phyloP scores from a whole-genome alignment of 2,113 vertebrate genomes.

The Corythornis vintsioides region DNA sequence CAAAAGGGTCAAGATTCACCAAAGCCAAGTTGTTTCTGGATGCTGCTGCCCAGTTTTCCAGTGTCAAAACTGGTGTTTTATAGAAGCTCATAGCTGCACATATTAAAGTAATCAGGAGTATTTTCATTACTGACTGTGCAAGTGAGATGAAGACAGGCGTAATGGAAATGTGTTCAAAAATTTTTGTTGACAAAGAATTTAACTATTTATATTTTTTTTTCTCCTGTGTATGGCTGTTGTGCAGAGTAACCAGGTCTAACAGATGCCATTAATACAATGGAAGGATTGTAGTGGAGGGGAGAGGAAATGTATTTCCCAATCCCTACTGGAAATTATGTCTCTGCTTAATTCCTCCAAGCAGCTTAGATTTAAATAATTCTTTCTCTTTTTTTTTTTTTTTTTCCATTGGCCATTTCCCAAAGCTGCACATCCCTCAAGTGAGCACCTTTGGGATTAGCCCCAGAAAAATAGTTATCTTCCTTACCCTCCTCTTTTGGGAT shows the following conservation, averaged over 20 bases:
- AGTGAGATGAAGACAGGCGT: conserved; percentile 56
- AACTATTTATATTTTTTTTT: background rate
- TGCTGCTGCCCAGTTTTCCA: background rate
- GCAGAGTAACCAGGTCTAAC: conserved; percentile 23
- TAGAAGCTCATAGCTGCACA: conserved; percentile 14
- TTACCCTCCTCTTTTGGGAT: background rate
- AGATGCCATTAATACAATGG: conserved; percentile 52
- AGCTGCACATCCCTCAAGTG: background rate
- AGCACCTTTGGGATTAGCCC: background rate
- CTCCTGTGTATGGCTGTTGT: conserved; percentile 27
- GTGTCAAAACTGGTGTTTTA: background rate
- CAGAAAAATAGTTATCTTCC: background rate
- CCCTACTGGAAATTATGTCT: conserved; percentile 57
- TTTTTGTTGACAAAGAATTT: conserved; percentile 30
- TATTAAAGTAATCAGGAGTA: conserved; percentile 42
- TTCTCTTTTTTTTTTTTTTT: background rate
- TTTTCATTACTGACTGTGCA: conserved; percentile 49
- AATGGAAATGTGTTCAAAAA: conserved; percentile 47
- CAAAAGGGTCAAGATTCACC: background rate
- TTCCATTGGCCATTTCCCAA: background rate
- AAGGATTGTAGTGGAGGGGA: conserved; percentile 32
- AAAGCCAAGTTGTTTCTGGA: conserved; percentile 33
- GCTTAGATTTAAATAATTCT: conserved; percentile 11
- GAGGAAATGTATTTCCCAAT: conserved; percentile 62
- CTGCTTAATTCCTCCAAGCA: conserved; percentile 53